These are phyloP conservation scores for Odontomachus brunneus DNA, from an alignment of 1,140 invertebrate species.

Conservation along the genomic window DNA sequence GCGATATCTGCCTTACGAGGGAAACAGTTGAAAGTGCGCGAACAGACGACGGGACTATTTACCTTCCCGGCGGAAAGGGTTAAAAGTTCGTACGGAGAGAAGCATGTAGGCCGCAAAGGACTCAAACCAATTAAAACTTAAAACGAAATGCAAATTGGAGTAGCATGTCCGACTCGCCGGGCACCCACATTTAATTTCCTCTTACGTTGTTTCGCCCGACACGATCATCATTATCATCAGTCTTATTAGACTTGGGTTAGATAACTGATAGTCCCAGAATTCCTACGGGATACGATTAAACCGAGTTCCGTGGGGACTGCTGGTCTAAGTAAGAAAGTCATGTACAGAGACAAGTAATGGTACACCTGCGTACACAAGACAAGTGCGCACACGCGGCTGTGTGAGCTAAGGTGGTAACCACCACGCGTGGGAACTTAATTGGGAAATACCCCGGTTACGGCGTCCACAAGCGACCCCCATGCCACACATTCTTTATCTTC, in stretches of 20 bases:
- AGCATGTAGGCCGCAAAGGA: conserved; percentile 21
- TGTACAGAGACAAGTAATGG: conserved; percentile 20
- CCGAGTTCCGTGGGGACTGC: conserved; percentile 3
- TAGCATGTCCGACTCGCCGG: conserved; percentile 20
- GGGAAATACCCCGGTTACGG: conserved; percentile 57
- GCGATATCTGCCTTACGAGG: background rate
- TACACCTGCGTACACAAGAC: background rate
- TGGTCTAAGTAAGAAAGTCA: conserved; percentile 13
- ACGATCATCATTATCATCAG: conserved; percentile 55
- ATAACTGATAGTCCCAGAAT: conserved; percentile 60
- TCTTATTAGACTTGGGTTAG: conserved; percentile 57
- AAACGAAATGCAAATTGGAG: conserved; percentile 61
- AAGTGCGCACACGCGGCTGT: conserved; percentile 11
- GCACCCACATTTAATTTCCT: conserved; percentile 56
- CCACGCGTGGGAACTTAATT: conserved; percentile 60
- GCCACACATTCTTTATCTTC: conserved; percentile 64
- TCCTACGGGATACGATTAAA: conserved; percentile 67
- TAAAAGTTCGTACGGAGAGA: conserved; percentile 40
- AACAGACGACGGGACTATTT: conserved; percentile 9
- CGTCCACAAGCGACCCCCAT: background rate
- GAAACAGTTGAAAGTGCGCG: conserved; percentile 7
- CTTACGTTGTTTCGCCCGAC: conserved; percentile 41
- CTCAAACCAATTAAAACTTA: conserved; percentile 52
- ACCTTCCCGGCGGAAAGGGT: conserved; percentile 34
- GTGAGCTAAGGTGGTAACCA: background rate